Base-by-base conservation (phyloP, 2,888 invertebrate species). In the Tuta absoluta region DNA sequence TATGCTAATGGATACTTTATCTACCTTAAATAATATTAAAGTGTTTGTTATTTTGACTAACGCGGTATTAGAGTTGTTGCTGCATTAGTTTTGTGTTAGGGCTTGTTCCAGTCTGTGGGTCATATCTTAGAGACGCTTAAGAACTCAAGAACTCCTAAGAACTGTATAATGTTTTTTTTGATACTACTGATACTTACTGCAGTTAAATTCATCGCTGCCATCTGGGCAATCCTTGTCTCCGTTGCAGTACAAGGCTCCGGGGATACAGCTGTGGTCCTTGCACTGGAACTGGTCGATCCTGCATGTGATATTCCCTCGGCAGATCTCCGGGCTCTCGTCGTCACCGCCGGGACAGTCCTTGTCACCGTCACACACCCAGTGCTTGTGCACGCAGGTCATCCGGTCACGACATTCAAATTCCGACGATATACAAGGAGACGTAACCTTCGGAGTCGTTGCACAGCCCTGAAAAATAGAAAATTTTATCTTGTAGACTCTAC, bases 261-360 rank as follows among this genome's bases (percentile, higher is more conserved):
- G 93, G 68, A 97, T 96, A 77, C 97, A 97, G 69, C 94, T 94
- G 67, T 93, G 94, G 88, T 96, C 95, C 60, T 93, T 93, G 83
- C 98, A 98, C 78, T 96, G 96, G 84, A 97, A 98, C 86, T 98
- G 97, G 89, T 98, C 97, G 0, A 95, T 91, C 57, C 96, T 92
- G 86, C 98, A 98, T 28, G 95, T 96, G 73, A 95, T 87, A 76
- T 95, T 96, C 57, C 93, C 93, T 72, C 96, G 95, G 75, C 93
- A 93, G 58, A 92, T 78, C 63, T 93, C 92, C 0, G 92, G 89
- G 0, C 93, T 91, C 82, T 97, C 97, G 79, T 97, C 97, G 0
- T 94, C 95, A 37, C 96, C 96, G 76, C 95, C 95, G 0, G 95
- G 95, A 76, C 97, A 98, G 82, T 97, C 97, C 57, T 92, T 92